phyloP scores from a whole-genome alignment of 2,113 vertebrate genomes.

The Pterocles gutturalis region DNA sequence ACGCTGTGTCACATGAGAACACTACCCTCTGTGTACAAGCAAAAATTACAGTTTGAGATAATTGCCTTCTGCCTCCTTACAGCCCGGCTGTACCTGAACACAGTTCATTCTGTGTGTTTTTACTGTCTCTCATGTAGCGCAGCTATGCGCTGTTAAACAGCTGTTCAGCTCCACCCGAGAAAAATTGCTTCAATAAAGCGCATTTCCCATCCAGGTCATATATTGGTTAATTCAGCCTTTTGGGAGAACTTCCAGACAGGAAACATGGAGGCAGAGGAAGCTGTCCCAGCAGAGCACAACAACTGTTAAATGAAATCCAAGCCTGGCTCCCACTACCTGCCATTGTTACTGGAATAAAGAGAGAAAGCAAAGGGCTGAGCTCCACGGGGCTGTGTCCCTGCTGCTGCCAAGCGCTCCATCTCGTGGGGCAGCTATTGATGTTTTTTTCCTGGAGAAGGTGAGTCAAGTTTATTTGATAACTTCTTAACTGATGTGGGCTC shows the following conservation, averaged over 20 bases:
- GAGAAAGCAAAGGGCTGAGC: neutral
- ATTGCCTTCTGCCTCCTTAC: neutral
- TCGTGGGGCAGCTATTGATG: rapidly evolving
- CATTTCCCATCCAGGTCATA: slow-evolving; percentile 50
- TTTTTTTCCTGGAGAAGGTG: neutral
- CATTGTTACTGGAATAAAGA: neutral
- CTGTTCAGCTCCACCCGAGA: slow-evolving; percentile 53
- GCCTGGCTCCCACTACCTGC: slow-evolving; percentile 22
- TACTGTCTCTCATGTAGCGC: neutral
- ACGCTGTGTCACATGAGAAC: neutral
- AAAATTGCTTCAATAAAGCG: slow-evolving; percentile 58
- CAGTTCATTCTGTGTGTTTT: neutral
- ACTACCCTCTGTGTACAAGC: neutral
- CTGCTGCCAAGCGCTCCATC: neutral
- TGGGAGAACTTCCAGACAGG: slow-evolving; percentile 53
- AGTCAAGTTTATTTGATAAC: neutral
- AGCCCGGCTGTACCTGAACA: neutral
- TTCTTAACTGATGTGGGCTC: neutral
- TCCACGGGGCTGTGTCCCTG: rapidly evolving
- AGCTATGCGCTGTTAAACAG: slow-evolving; percentile 34
- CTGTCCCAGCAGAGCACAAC: slow-evolving; percentile 24
- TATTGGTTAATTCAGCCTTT: slow-evolving; percentile 58
- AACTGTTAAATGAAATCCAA: slow-evolving; percentile 21
- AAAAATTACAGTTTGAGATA: neutral
- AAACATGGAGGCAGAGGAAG: slow-evolving; percentile 60